Base-by-base conservation (phyloP, 1,140 invertebrate species). In the Drosophila ercepeae region DNA sequence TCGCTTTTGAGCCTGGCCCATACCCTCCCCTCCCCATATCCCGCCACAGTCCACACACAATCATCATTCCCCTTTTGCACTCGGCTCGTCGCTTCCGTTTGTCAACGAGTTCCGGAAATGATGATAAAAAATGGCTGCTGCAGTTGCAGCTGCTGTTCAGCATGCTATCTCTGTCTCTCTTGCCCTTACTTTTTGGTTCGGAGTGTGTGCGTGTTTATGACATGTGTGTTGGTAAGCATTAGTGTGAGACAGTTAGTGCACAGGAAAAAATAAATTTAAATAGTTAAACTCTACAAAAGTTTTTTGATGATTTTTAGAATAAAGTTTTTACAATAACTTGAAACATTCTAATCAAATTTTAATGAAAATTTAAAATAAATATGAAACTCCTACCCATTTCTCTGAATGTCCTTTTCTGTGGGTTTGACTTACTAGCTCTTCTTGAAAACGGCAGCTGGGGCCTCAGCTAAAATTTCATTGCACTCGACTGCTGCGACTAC, bases 101-200 rank as follows among this genome's bases (percentile, higher is more conserved):
- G 82, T 86, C 82, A 86, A 86, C 82, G 82, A 86, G 82, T 86
- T 86, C 76, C 82, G 82, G 82, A 86, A 86, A 86, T 78, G 82
- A 82, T 88, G 82, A 86, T 88, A 86, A 86, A 86, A 84, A 86
- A 88, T 86, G 82, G 76, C 68, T 81, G 82, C 75, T 78, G 52
- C 52, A 58, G 41, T 49, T 71, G 59, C 74, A 73, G 51, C 68
- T 73, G 75, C 72, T 69, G 36, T 65, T 77, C 60, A 25, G 57
- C 42, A 48, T 44, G 45, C 64, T 58, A 46, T 71, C 45, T 67
- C 21, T 61, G 39, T 21, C 13, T 5, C 19, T 45, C 64, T 25
- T 27, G 13, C 16, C 11, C 19, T 19, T 6, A 18, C 16, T 16
- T 19, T 16, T 42, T 18, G 8, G 48, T 67, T 49, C 23, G 29